phyloP scores from a whole-genome alignment of 2,888 invertebrate species.

The Prenolepis imparis region DNA sequence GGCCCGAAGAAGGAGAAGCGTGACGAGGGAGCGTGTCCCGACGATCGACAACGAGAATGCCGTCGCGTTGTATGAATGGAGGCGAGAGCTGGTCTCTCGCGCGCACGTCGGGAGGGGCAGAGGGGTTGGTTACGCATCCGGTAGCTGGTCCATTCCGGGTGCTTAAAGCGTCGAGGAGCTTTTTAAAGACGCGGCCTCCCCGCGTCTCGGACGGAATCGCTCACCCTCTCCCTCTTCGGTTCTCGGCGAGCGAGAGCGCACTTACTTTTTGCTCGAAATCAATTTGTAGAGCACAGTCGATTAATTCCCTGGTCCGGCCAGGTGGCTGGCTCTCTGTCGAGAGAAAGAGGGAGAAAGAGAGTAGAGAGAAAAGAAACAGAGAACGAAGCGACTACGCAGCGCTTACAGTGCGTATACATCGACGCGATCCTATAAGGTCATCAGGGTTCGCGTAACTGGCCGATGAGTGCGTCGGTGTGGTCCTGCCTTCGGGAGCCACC shows the following conservation, averaged over 20 bases:
- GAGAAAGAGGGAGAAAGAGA: background rate
- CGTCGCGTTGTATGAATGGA: slow-evolving; percentile 51
- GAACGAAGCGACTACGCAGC: slow-evolving; percentile 16
- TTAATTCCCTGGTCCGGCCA: slow-evolving; percentile 77
- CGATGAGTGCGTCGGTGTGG: slow-evolving; percentile 50
- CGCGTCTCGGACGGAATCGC: slow-evolving; percentile 19
- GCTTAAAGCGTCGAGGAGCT: slow-evolving; percentile 64
- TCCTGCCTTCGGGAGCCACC: slow-evolving; percentile 29
- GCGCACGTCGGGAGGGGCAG: slow-evolving; percentile 8
- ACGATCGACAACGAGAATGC: slow-evolving; percentile 52
- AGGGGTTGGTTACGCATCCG: slow-evolving; percentile 47
- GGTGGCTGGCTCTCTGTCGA: slow-evolving; percentile 66
- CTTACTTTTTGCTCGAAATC: slow-evolving; percentile 80
- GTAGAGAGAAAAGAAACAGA: background rate
- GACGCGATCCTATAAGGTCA: slow-evolving; percentile 54
- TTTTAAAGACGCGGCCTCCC: slow-evolving; percentile 55
- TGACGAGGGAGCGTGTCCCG: slow-evolving; percentile 53
- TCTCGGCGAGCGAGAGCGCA: slow-evolving; percentile 39
- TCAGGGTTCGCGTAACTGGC: slow-evolving; percentile 47
- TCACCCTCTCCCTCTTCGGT: slow-evolving; percentile 26
- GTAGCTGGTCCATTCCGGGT: slow-evolving; percentile 51
- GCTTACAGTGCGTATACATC: slow-evolving; percentile 24
- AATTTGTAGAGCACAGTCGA: slow-evolving; percentile 81
- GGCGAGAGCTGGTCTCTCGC: slow-evolving; percentile 27
- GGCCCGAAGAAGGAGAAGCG: slow-evolving; percentile 51